Percentiles rank a stretch among this genome's conserved stretches.
These are phyloP conservation scores for Enteromius radiatus DNA, from an alignment of 2,797 vertebrate genomes.

Conservation along the genomic window DNA sequence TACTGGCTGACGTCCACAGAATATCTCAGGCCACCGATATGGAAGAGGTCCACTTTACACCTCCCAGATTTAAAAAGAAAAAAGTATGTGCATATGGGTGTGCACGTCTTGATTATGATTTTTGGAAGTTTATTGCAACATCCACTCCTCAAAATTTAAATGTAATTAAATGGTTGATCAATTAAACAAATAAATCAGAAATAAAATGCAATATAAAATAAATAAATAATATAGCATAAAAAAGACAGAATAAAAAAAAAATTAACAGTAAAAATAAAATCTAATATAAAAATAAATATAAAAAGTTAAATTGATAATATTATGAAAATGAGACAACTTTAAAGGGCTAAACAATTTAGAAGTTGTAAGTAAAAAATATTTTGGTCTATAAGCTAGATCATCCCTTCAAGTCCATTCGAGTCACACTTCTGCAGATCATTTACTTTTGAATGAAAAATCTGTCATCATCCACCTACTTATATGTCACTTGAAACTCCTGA, in stretches of 20 bases:
- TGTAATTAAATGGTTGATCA: too few relatives aligned
- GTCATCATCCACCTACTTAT: conserved; percentile 19
- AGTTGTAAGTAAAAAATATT: not conserved
- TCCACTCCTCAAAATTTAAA: not conserved
- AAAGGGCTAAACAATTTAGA: not conserved
- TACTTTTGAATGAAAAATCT: conserved; percentile 1
- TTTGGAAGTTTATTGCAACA: not conserved
- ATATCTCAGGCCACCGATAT: conserved; percentile 39
- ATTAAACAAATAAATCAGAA: not conserved
- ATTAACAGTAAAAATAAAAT: not conserved
- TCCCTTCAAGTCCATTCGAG: not conserved
- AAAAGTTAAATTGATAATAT: not conserved
- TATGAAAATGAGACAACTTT: not conserved
- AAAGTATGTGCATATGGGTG: not conserved
- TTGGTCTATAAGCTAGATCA: not conserved
- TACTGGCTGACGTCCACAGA: conserved; percentile 59
- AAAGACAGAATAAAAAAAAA: not conserved
- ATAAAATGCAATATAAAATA: not conserved
- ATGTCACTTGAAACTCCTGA: conserved; percentile 23
- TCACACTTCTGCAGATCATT: conserved; percentile 20
- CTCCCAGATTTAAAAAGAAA: conserved; percentile 12
- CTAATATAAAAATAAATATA: not conserved
- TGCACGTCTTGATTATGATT: not conserved
- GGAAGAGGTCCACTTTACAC: conserved; percentile 46
- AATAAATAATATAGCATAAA: not conserved